phyloP scores from a whole-genome alignment of 2,888 invertebrate genomes.

The Xylota segnis region DNA sequence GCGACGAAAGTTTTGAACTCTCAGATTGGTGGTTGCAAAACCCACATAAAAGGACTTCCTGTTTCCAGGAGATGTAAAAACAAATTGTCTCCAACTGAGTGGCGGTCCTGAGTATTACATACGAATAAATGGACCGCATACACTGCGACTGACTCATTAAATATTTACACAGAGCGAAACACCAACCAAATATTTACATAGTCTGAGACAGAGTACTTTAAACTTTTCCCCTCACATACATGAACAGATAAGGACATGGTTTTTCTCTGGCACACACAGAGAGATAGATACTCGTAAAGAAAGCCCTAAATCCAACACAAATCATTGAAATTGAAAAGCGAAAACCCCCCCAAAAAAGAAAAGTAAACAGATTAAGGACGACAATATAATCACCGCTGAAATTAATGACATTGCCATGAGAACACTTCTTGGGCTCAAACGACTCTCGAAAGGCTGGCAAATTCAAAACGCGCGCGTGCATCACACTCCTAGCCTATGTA shows the following conservation, averaged over 20 bases:
- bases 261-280: too few relatives aligned
- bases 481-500: not conserved
- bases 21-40: conserved; percentile 8
- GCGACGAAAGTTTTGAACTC: conserved; percentile 8
- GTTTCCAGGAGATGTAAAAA: conserved; percentile 15
- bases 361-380: conserved; percentile 41
- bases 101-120: not conserved
- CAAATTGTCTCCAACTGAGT: conserved; percentile 11
- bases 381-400: conserved; percentile 65
- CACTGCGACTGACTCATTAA: conserved; percentile 42
- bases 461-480: conserved; percentile 13
- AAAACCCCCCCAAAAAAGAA: not conserved
- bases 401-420: conserved; percentile 49
- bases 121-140: conserved; percentile 4
- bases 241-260: not conserved
- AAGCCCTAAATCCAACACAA: conserved; percentile 34
- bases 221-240: conserved; percentile 16
- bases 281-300: too few relatives aligned
- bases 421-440: conserved; percentile 30
- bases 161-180: conserved; percentile 46
- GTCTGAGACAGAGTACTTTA: conserved; percentile 20
- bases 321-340: conserved; percentile 2
- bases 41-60: conserved; percentile 1
- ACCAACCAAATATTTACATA: conserved; percentile 40
- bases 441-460: conserved; percentile 47